phyloP scores from a whole-genome alignment of 2,797 vertebrate genomes.

The Darevskia nairensis region DNA sequence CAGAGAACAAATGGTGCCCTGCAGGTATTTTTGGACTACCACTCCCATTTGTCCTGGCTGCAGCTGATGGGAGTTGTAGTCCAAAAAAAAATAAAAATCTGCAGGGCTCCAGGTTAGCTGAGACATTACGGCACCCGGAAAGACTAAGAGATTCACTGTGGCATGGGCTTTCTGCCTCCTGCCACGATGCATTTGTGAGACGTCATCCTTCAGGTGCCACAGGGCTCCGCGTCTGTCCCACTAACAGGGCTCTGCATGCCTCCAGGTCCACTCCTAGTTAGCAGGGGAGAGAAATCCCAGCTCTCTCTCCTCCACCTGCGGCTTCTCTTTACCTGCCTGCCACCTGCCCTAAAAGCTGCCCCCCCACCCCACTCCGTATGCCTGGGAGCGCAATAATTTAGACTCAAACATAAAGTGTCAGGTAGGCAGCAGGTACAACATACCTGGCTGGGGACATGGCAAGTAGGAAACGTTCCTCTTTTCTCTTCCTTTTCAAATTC shows the following conservation, averaged over 20 bases:
- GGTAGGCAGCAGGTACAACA: accelerated
- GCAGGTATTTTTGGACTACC: too few species aligned
- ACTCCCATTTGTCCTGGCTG: too few species aligned
- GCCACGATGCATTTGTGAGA: not conserved
- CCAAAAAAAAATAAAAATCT: too few species aligned
- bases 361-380: not conserved
- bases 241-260: too few species aligned
- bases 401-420: not conserved
- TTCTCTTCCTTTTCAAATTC: too few species aligned
- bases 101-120: too few species aligned
- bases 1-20: too few species aligned
- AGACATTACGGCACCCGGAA: too few species aligned
- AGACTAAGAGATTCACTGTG: not conserved
- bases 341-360: not conserved
- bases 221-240: not conserved
- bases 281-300: not conserved
- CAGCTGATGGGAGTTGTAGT: too few species aligned
- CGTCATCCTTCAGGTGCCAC: not conserved
- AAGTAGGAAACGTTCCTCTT: not conserved
- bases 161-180: not conserved
- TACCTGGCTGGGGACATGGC: too few species aligned
- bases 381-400: not conserved
- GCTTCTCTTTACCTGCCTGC: too few species aligned
- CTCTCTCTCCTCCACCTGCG: not conserved
- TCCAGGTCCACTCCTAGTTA: not conserved